Base-by-base conservation (phyloP, 2,888 invertebrate genomes). In the Ditula angustiorana region DNA sequence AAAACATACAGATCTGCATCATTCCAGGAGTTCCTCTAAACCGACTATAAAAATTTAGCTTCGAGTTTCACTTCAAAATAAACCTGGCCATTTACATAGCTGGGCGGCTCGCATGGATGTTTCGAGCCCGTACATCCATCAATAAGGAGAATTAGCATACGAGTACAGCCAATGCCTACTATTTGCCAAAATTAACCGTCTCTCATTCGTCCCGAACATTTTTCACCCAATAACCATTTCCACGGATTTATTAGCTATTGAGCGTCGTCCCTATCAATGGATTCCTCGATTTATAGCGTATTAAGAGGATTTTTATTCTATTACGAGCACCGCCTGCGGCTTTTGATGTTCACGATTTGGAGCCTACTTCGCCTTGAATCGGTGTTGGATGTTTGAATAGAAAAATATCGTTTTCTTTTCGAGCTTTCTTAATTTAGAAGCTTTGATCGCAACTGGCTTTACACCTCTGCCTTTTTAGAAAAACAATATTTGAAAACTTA, bases 211-310 rank as follows among this genome's bases (percentile, higher is more conserved):
- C 52, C 53, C 50, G 56, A 33, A 63, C 60, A 63, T 69, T 66
- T 66, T 67, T 69, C 55, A 69, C 63, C 62, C 63, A 67, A 67
- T 66, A 66, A 67, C 69, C 67, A 55, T 69, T 67, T 61, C 53
- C 59, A 46, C 16, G 65, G 69, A 69, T 67, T 69, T 69, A 69
- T 69, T 61, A 69, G 62, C 66, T 53, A 66, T 69, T 67, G 58
- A 21, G 61, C 61, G 50, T 44, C 52, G 57, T 58, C 49, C 61
- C 64, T 67, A 67, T 67, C 67, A 60, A 62, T 67, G 67, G 60
- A 37, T 41, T 57, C 60, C 30, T 33, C 67, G 65, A 69, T 69
- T 69, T 69, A 69, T 69, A 47, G 67, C 64, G 37, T 61, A 61
- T 69, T 67, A 65, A 65, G 64, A 61, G 50, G 35, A 53, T 57